Conservation (phyloP, 2,888 invertebrate species). For the Chalcosyrphus nemorum region DNA sequence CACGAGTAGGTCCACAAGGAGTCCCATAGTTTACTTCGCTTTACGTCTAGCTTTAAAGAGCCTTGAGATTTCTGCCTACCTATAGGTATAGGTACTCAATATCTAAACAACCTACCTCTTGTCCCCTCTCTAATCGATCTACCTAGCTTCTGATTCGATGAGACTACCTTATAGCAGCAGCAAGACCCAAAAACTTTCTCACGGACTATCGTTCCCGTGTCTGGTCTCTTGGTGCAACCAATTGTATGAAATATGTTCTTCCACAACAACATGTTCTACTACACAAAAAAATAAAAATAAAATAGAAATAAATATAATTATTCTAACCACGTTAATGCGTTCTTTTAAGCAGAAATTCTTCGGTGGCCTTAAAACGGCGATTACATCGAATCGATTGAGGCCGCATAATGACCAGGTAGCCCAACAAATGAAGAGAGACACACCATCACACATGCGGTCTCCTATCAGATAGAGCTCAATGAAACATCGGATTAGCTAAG, state of each 20-base stretch:
- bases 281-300: slow-evolving; percentile 7
- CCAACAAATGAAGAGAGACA: background rate
- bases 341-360: slow-evolving; percentile 68
- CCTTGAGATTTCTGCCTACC: too few species aligned
- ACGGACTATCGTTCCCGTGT: slow-evolving; percentile 19
- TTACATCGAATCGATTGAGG: slow-evolving; percentile 71
- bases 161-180: too few species aligned
- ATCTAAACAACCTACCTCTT: too few species aligned
- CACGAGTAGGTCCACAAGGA: too few species aligned
- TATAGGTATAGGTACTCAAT: too few species aligned
- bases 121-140: too few species aligned
- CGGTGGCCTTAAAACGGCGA: slow-evolving; percentile 72
- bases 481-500: slow-evolving; percentile 27
- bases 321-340: slow-evolving; percentile 61
- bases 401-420: slow-evolving; percentile 59
- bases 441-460: slow-evolving; percentile 30
- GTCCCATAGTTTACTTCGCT: too few species aligned
- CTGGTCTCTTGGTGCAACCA: background rate
- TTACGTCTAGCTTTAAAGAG: too few species aligned
- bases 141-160: background rate
- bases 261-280: background rate
- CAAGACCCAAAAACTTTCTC: slow-evolving; percentile 3
- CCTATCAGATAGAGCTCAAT: slow-evolving; percentile 40
- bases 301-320: slow-evolving; percentile 28
- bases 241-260: slow-evolving; percentile 13